phyloP scores from a whole-genome alignment of 2,888 invertebrate genomes.

The Ischnus inquisitorius region DNA sequence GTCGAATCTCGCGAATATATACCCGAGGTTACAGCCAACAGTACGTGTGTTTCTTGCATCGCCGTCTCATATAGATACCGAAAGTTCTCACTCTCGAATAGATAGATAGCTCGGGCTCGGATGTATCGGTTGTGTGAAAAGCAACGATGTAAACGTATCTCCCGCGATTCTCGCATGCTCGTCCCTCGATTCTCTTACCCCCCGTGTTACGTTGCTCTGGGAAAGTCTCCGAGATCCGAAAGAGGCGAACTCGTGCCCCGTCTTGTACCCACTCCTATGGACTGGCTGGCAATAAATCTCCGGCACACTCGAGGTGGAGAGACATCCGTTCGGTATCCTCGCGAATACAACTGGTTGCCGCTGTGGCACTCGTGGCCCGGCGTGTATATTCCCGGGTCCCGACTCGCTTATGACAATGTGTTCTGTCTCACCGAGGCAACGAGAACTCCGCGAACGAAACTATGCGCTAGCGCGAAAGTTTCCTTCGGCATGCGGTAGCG shows the following conservation, averaged over 20 bases:
- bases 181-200: slow-evolving; percentile 30
- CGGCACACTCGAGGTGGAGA: slow-evolving; percentile 81
- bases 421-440: slow-evolving; percentile 41
- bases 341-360: slow-evolving; percentile 37
- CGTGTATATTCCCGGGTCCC: slow-evolving; percentile 38
- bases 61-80: slow-evolving; percentile 45
- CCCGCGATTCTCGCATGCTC: slow-evolving; percentile 20
- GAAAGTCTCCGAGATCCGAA: slow-evolving; percentile 76
- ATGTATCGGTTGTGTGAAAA: neutral
- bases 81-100: slow-evolving; percentile 24
- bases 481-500: slow-evolving; percentile 42
- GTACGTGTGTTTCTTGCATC: slow-evolving; percentile 31
- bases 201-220: slow-evolving; percentile 77
- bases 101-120: slow-evolving; percentile 21
- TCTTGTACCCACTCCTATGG: slow-evolving; percentile 50
- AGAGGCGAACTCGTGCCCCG: slow-evolving; percentile 70
- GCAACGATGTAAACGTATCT: neutral
- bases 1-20: slow-evolving; percentile 23
- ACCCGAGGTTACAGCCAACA: slow-evolving; percentile 1
- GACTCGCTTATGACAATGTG: slow-evolving; percentile 69
- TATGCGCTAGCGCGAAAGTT: slow-evolving; percentile 2
- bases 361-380: slow-evolving; percentile 16
- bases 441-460: slow-evolving; percentile 45
- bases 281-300: slow-evolving; percentile 80
- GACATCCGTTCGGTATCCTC: slow-evolving; percentile 73